Evolutionary conservation across 2,113 vertebrate species (phyloP).

Genomic region (Periophthalmus modestus): DNA sequence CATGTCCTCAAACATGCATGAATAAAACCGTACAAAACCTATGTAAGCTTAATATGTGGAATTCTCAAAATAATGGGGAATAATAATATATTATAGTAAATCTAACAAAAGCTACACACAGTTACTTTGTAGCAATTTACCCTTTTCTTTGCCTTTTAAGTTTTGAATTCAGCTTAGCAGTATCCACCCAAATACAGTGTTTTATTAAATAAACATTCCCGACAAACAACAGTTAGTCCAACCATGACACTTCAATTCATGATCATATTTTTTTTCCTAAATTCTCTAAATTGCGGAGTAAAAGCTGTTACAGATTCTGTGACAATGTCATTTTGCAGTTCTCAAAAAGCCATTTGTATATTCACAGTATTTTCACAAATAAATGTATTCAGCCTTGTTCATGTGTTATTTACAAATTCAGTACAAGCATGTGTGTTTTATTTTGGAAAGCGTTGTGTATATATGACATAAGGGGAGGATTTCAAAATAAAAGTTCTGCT

Average conservation of each 20-base stretch:
- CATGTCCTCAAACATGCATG: too few species aligned
- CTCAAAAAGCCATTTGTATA: not conserved
- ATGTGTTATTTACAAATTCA: conserved; percentile 37
- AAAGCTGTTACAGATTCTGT: not conserved
- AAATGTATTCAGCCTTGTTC: conserved; percentile 1
- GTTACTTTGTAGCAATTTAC: not conserved
- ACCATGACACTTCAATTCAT: not conserved
- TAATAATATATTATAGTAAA: too few species aligned
- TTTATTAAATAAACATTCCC: not conserved
- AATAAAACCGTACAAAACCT: too few species aligned
- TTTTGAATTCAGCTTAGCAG: not conserved
- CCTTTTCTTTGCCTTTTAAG: not conserved
- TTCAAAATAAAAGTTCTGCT: conserved; percentile 31
- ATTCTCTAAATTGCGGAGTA: not conserved
- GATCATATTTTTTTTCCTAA: not conserved
- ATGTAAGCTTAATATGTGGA: too few species aligned
- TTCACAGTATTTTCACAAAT: not conserved
- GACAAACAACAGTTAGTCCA: not conserved
- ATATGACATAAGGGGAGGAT: conserved; percentile 34
- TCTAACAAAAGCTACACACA: too few species aligned
- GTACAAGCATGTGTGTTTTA: not conserved
- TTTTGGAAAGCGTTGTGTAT: conserved; percentile 18
- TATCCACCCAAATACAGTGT: not conserved
- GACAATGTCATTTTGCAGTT: not conserved
- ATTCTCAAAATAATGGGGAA: too few species aligned